A percentile compares a stretch with the other conserved stretches of the same genome.
Conservation (phyloP, 1,140 invertebrate species). For the Pseudobourletiella spinata region DNA sequence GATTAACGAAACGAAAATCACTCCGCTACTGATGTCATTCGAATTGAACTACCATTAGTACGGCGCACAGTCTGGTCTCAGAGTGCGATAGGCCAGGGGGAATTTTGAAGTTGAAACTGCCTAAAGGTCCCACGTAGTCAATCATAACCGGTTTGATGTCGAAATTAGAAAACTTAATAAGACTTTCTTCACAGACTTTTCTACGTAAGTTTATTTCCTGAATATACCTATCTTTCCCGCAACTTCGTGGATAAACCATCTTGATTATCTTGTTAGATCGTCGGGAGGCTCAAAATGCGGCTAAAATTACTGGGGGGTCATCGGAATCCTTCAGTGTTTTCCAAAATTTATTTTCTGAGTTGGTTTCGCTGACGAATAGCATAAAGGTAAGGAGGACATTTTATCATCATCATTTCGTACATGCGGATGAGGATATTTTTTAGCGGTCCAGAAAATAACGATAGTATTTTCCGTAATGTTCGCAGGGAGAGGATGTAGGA, state of each 20-base stretch:
- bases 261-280: neutral
- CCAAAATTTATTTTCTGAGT: slow-evolving; percentile 2
- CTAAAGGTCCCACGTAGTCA: too few relatives aligned
- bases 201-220: neutral
- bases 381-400: neutral
- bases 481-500: neutral
- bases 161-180: neutral
- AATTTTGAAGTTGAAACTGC: neutral
- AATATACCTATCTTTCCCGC: neutral
- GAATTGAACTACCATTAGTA: too few relatives aligned
- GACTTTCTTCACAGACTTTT: neutral
- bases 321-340: neutral
- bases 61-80: too few relatives aligned
- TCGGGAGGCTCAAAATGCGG: neutral
- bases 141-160: neutral
- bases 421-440: neutral
- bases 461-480: neutral
- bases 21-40: too few relatives aligned
- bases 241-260: neutral
- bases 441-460: neutral
- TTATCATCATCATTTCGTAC: neutral
- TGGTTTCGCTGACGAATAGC: neutral
- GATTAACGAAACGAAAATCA: neutral
- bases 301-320: neutral
- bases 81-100: too few relatives aligned